Base-by-base conservation (phyloP, 2,113 vertebrate genomes). In the Numida meleagris region DNA sequence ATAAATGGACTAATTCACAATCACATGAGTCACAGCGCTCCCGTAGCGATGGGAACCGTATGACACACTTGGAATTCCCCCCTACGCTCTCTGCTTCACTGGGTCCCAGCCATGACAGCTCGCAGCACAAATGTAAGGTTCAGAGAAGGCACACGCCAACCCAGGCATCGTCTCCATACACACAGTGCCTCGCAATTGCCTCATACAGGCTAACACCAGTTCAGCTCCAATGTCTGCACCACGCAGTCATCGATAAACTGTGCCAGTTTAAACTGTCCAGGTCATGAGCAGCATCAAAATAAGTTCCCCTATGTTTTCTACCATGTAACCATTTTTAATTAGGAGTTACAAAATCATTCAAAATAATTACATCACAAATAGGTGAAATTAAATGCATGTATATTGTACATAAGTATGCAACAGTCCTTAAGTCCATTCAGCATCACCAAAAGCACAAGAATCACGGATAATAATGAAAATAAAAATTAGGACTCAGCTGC, bases 221-320 rank as follows among this genome's bases (percentile, higher is more conserved):
- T 70, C 62, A 57, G 1, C 15, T 75, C 31, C 61, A 25, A 74
- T 70, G 57, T 43, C 74, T 31, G 33, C 27, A 34, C 10, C 16
- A 10, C 16, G 12, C 1, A 1, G 16, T 14, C 24, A 27, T 31
- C 31, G 7, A 9, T 36, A 31, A 82, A 63, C 71, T 19, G 17
- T 1, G 1, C 13, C 5, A n/a, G n/a, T n/a, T n/a, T 36, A 31
- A 82, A 63, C 71, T 19, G 17, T 1, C 13, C 5, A 17, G 25
- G 53, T 13, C 43, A 40, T 5, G 48, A 51, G 18, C n/a, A 62
- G 29, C 31, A 57, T 4, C 25, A 48, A 33, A 48, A 6, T 27
- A 84, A 68, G 48, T 19, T 25, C 38, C 29, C 33, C 23, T 33
- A 12, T 0, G 0, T 20, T 61, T 61, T 61, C 57, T 34, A 82